Conservation (phyloP, 2,113 vertebrate genomes). For the Agapornis roseicollis region DNA sequence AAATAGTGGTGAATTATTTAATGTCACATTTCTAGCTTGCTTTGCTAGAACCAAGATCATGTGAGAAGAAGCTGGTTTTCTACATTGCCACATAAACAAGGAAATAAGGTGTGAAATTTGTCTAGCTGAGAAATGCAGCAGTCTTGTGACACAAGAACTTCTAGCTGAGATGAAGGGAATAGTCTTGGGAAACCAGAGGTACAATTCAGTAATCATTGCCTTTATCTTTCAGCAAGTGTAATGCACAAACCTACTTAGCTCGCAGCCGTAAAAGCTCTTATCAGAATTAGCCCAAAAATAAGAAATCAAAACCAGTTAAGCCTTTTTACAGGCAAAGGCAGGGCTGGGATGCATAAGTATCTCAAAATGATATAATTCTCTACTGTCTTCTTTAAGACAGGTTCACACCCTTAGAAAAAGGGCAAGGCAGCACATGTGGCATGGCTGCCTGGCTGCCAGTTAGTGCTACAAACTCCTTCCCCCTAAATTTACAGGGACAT, state of each 20-base stretch:
- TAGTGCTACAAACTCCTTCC: not conserved
- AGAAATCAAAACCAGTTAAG: not conserved
- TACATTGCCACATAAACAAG: not conserved
- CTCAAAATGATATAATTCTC: not conserved
- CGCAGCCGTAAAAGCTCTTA: conserved; percentile 3
- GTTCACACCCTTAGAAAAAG: not conserved
- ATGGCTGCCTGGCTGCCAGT: not conserved
- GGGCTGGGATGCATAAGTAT: not conserved
- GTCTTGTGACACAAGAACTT: not conserved
- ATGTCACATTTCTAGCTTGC: conserved; percentile 17
- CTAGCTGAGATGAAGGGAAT: not conserved
- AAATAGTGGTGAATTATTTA: conserved; percentile 40
- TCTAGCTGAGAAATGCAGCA: not conserved
- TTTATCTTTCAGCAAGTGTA: not conserved
- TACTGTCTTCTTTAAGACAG: not conserved
- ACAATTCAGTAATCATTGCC: not conserved
- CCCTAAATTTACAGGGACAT: not conserved
- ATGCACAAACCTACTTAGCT: not conserved
- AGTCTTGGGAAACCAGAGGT: not conserved
- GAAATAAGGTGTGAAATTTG: not conserved
- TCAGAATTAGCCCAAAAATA: not conserved
- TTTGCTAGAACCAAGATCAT: not conserved
- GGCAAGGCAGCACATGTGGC: not conserved
- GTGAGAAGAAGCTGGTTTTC: conserved; percentile 14
- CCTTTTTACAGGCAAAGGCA: not conserved